Percentiles rank a stretch among this genome's conserved stretches.
These are phyloP conservation scores for Sphaeridia pumilis DNA, from an alignment of 2,888 invertebrate genomes.

Conservation along the genomic window DNA sequence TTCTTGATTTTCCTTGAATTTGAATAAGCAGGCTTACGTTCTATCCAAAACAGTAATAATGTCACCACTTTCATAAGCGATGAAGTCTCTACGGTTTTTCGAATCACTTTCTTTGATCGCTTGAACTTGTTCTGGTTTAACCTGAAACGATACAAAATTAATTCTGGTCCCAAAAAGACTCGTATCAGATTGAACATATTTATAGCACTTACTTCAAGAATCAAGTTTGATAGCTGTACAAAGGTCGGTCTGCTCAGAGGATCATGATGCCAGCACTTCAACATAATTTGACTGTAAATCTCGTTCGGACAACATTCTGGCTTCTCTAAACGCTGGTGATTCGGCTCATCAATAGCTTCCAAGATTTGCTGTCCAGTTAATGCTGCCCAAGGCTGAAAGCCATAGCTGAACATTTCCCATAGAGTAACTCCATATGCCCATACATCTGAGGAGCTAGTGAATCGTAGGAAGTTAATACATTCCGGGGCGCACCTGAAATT, in stretches of 20 bases:
- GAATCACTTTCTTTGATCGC: conserved; percentile 53
- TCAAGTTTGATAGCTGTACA: conserved; percentile 60
- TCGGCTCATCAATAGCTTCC: conserved; percentile 87
- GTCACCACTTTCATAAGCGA: conserved; percentile 76
- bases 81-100: conserved; percentile 51
- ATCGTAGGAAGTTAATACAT: conserved; percentile 87
- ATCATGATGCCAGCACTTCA: conserved; percentile 93
- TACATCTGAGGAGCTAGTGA: conserved; percentile 92
- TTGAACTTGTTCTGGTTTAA: conserved; percentile 86
- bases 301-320: conserved; percentile 91
- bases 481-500: conserved; percentile 87
- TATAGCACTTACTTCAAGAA: conserved; percentile 52
- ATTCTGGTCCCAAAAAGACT: neutral
- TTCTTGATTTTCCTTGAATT: too few species aligned
- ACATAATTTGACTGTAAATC: conserved; percentile 73
- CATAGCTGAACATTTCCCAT: conserved; percentile 99
- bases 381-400: conserved; percentile 96
- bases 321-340: conserved; percentile 76
- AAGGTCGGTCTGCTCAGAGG: conserved; percentile 79
- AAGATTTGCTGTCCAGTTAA: conserved; percentile 86
- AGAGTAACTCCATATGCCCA: conserved; percentile 98
- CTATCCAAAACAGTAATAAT: conserved; percentile 85
- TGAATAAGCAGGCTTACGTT: conserved; percentile 43
- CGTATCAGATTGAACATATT: neutral
- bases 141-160: conserved; percentile 40